phyloP scores from a whole-genome alignment of 2,888 invertebrate species.

The Parasteatoda lunata region DNA sequence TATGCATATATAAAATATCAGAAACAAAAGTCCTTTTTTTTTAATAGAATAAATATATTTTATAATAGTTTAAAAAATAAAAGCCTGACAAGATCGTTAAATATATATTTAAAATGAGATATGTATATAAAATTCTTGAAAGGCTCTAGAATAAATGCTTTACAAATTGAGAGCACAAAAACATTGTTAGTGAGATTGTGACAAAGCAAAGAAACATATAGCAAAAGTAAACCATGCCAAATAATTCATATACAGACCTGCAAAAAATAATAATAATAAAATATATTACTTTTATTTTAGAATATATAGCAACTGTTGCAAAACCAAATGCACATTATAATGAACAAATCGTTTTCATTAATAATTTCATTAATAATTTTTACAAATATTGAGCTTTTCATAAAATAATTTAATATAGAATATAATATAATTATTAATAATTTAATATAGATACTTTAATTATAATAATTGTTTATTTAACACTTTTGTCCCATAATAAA shows the following conservation, averaged over 20 bases:
- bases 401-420: too few species aligned
- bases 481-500: too few species aligned
- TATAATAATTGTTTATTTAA: too few species aligned
- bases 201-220: slow-evolving; percentile 25
- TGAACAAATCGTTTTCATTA: too few species aligned
- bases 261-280: slow-evolving; percentile 7
- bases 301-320: neutral
- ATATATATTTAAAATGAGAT: slow-evolving; percentile 35
- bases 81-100: neutral
- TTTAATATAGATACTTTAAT: too few species aligned
- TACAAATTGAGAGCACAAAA: neutral
- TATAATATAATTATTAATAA: too few species aligned
- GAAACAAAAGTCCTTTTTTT: neutral
- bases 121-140: neutral
- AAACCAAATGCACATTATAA: too few species aligned
- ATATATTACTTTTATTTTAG: neutral
- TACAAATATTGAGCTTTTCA: too few species aligned
- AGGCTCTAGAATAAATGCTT: slow-evolving; percentile 30
- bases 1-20: neutral
- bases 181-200: slow-evolving; percentile 35
- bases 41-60: neutral
- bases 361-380: too few species aligned
- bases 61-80: neutral
- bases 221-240: slow-evolving; percentile 29
- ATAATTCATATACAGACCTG: slow-evolving; percentile 24